Conservation (phyloP, 2,888 invertebrate genomes). For the Dynastes grantii region DNA sequence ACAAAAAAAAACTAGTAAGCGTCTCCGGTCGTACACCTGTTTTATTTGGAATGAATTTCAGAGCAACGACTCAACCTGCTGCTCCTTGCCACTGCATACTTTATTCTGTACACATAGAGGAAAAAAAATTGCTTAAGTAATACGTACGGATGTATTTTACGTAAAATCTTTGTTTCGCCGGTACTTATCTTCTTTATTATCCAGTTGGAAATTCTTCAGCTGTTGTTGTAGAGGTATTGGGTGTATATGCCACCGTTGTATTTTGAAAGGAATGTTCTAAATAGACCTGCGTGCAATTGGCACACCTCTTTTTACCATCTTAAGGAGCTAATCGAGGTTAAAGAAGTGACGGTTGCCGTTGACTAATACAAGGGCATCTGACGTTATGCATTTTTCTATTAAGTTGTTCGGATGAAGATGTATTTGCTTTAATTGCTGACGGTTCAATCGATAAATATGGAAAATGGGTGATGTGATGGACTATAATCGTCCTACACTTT, state of each 20-base stretch:
- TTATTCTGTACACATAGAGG: background rate
- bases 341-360: constrained; percentile 27
- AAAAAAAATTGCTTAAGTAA: no score
- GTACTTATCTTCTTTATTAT: no score
- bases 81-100: background rate
- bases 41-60: constrained; percentile 5
- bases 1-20: background rate
- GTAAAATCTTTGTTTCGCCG: constrained; percentile 29
- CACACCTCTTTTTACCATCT: constrained; percentile 41
- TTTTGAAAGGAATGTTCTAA: constrained; percentile 44
- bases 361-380: constrained; percentile 41
- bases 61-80: background rate
- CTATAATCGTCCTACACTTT: background rate
- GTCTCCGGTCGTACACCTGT: constrained; percentile 23
- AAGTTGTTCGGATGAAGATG: constrained; percentile 6
- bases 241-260: constrained; percentile 6
- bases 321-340: constrained; percentile 36
- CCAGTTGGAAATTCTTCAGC: constrained; percentile 7
- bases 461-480: background rate
- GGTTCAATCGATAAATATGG: background rate
- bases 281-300: constrained; percentile 35
- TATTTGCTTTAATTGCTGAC: background rate
- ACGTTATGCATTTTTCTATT: constrained; percentile 19
- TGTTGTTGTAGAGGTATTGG: constrained; percentile 25
- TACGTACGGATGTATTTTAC: background rate